These are phyloP conservation scores for Andricus quercusramuli DNA, from an alignment of 2,888 invertebrate genomes.

Conservation along the genomic window DNA sequence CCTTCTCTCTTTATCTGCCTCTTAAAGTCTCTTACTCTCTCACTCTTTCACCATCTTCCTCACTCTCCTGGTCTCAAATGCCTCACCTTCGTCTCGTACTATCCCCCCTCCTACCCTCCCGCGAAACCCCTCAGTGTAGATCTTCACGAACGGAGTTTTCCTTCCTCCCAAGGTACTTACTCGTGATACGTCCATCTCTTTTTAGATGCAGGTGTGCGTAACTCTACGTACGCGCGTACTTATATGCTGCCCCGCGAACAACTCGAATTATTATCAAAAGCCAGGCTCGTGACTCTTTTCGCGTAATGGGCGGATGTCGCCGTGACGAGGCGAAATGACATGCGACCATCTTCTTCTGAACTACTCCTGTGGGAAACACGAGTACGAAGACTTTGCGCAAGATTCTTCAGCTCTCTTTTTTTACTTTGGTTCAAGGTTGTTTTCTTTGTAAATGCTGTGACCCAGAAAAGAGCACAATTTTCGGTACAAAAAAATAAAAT, in stretches of 20 bases:
- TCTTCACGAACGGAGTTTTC: slow-evolving; percentile 32
- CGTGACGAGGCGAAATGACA: slow-evolving; percentile 62
- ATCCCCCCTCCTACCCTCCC: slow-evolving; percentile 48
- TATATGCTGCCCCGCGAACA: slow-evolving; percentile 44
- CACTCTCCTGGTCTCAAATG: slow-evolving; percentile 34
- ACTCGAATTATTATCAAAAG: slow-evolving; percentile 65
- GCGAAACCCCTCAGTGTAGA: background rate
- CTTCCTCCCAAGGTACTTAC: slow-evolving; percentile 47
- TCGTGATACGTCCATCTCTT: background rate
- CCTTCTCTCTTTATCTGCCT: slow-evolving; percentile 61
- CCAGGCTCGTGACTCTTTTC: slow-evolving; percentile 54
- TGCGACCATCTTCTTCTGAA: slow-evolving; percentile 37
- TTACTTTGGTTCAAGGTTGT: background rate
- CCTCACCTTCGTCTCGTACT: slow-evolving; percentile 39
- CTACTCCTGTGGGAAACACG: slow-evolving; percentile 62
- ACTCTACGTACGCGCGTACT: slow-evolving; percentile 48
- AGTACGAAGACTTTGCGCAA: background rate
- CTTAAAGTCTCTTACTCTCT: slow-evolving; percentile 46
- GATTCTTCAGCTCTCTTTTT: background rate
- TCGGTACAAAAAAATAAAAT: too few relatives aligned
- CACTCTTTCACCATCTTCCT: slow-evolving; percentile 50
- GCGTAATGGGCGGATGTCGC: slow-evolving; percentile 68
- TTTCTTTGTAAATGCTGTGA: background rate
- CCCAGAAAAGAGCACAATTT: background rate
- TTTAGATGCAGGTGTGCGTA: slow-evolving; percentile 5